Evolutionary conservation across 2,113 vertebrate genomes (phyloP).

Genomic region (Galeopterus variegatus): DNA sequence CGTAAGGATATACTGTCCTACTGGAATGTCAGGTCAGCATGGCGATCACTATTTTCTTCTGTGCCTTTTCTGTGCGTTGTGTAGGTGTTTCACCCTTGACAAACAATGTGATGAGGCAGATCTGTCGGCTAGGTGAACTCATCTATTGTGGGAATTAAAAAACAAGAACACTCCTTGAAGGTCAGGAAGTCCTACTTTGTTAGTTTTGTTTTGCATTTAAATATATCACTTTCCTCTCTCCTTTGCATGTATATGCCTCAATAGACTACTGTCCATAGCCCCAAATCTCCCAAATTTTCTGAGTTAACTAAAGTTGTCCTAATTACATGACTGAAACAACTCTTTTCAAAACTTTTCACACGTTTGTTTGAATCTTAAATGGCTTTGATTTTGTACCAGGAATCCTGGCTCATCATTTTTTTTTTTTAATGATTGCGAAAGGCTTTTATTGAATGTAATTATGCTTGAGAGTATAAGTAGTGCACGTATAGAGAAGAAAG

Average conservation of each 20-base stretch:
- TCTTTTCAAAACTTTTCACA: conserved; percentile 56
- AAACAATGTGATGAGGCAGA: conserved; percentile 36
- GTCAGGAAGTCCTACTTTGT: not conserved
- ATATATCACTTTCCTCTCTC: not conserved
- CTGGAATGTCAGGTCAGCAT: not conserved
- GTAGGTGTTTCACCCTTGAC: conserved; percentile 46
- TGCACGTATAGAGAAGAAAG: conserved; percentile 6
- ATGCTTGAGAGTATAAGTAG: conserved; percentile 22
- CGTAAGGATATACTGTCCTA: not conserved
- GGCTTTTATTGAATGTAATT: conserved; percentile 70
- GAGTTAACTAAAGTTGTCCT: conserved; percentile 26
- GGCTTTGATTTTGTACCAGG: conserved; percentile 65
- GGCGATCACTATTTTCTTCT: not conserved
- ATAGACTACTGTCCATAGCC: not conserved
- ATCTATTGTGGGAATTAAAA: conserved; percentile 31
- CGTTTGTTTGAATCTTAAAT: conserved; percentile 64
- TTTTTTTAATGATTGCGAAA: not conserved
- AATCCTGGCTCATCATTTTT: conserved; percentile 55
- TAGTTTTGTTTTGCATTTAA: conserved; percentile 33
- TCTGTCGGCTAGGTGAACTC: conserved; percentile 15
- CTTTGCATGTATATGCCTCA: not conserved
- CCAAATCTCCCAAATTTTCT: not conserved
- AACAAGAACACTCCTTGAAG: not conserved
- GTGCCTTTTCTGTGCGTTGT: not conserved
- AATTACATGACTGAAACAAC: conserved; percentile 27